phyloP scores from a whole-genome alignment of 92 coral and sea anemone species.

The Zoanthus sansibaricus region DNA sequence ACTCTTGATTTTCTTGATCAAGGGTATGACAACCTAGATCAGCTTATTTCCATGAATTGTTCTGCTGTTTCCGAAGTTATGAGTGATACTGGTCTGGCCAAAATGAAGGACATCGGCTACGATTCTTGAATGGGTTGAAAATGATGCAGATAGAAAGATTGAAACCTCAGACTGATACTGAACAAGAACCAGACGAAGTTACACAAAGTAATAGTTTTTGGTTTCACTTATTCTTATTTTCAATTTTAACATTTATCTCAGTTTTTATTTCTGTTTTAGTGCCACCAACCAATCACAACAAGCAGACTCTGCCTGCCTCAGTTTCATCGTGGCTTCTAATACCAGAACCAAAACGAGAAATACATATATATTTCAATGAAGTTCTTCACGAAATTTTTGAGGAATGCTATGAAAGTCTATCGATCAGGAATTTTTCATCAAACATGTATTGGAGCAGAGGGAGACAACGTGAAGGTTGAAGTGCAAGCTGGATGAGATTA shows the following conservation, averaged over 20 bases:
- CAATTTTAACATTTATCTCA: no score
- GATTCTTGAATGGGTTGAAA: constrained; percentile 38
- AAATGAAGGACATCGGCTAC: constrained; percentile 38
- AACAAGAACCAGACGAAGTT: constrained; percentile 24
- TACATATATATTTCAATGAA: constrained; percentile 32
- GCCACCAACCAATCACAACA: constrained; percentile 8
- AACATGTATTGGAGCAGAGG: constrained; percentile 20
- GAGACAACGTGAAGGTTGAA: constrained; percentile 24
- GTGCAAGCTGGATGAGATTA: constrained; percentile 31
- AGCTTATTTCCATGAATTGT: constrained; percentile 46
- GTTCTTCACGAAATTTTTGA: constrained; percentile 18
- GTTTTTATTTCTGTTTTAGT: background rate
- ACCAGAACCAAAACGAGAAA: constrained; percentile 30
- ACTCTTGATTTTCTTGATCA: constrained; percentile 20
- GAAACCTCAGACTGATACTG: constrained; percentile 18
- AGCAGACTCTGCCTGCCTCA: constrained; percentile 20
- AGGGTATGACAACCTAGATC: constrained; percentile 49
- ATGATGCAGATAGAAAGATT: constrained; percentile 22
- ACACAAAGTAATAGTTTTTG: constrained; percentile 17
- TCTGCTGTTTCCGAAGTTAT: constrained; percentile 37
- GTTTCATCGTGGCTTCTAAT: constrained; percentile 34
- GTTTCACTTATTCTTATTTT: background rate
- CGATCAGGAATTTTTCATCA: constrained; percentile 27
- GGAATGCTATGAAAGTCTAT: constrained; percentile 22
- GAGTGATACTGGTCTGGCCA: constrained; percentile 49